These are phyloP conservation scores for Lepilemur ruficaudatus DNA, from an alignment of 2,797 vertebrate species.

Conservation along the genomic window DNA sequence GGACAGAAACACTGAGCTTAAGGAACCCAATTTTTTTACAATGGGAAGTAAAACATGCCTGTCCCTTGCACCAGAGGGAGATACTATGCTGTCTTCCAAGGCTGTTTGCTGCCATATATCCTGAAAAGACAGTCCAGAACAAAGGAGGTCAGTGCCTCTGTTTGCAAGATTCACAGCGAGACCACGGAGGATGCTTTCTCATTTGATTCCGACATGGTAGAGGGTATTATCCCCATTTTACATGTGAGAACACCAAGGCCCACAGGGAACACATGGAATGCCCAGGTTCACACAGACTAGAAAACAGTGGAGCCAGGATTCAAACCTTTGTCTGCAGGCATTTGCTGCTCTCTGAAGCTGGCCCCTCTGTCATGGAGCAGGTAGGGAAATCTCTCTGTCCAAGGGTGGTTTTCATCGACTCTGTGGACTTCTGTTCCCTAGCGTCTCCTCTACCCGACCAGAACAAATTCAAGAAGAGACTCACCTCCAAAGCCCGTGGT, in stretches of 20 bases:
- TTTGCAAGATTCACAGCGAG: background rate
- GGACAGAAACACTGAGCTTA: background rate
- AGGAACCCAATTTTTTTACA: background rate
- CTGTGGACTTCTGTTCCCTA: background rate
- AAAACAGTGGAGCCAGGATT: background rate
- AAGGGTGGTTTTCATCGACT: background rate
- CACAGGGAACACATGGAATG: background rate
- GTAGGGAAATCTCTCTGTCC: background rate
- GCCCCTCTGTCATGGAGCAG: background rate
- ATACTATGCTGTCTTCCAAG: background rate
- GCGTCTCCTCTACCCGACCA: background rate
- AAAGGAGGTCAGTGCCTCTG: background rate
- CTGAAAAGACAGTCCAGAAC: background rate
- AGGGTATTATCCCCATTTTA: background rate
- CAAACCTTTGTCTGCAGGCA: background rate
- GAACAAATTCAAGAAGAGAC: slow-evolving; percentile 19
- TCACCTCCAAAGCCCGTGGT: background rate
- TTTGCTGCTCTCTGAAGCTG: background rate
- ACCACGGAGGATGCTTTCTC: background rate
- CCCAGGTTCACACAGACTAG: background rate
- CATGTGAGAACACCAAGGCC: background rate
- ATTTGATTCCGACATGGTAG: background rate
- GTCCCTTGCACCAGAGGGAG: background rate
- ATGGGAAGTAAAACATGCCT: background rate
- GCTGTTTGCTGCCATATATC: background rate